Evolutionary conservation across 2,797 vertebrate species (phyloP).

Genomic region (Heteromormyrus szaboi): DNA sequence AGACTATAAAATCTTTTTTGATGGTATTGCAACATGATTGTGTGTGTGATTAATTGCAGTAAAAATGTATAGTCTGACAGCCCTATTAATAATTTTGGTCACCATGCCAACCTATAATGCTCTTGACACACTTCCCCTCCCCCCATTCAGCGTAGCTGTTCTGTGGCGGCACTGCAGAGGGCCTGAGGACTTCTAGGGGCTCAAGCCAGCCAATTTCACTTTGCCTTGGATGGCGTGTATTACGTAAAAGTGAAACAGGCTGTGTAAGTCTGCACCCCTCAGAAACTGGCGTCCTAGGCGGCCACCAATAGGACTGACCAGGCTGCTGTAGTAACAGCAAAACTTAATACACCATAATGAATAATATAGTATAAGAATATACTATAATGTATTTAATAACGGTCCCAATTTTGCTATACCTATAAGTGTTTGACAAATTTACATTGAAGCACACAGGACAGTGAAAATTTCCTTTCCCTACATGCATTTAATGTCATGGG

Average conservation of each 20-base stretch:
- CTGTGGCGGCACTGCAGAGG: background rate
- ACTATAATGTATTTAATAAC: background rate
- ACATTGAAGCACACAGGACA: background rate
- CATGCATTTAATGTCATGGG: conserved; percentile 10
- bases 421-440: background rate
- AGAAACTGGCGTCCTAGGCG: background rate
- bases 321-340: background rate
- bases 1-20: background rate
- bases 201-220: background rate
- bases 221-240: background rate
- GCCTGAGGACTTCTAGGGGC: background rate
- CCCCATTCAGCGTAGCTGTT: background rate
- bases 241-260: background rate
- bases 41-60: background rate
- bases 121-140: background rate
- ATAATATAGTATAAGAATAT: background rate
- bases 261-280: background rate
- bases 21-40: background rate
- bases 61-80: background rate
- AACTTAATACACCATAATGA: background rate
- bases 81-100: background rate
- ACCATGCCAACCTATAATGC: background rate
- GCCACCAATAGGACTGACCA: background rate
- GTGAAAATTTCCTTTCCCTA: conserved; percentile 4
- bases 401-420: background rate